These are phyloP conservation scores for Stegophylla sp. DNA, from an alignment of 2,888 invertebrate genomes.

Conservation along the genomic window DNA sequence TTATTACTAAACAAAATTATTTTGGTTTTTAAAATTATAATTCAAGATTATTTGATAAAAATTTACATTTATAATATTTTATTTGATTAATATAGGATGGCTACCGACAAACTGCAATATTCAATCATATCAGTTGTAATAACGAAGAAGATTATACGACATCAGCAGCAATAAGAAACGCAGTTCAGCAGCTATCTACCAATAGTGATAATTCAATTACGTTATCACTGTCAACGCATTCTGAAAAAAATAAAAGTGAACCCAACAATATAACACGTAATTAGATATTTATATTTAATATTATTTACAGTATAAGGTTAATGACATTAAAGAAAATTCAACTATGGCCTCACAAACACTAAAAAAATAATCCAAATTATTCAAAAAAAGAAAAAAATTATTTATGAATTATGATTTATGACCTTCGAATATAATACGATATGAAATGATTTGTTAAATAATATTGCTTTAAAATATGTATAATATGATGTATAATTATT, in stretches of 20 bases:
- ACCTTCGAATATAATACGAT: too few species aligned
- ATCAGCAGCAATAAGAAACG: slow-evolving; percentile 15
- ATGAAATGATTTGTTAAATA: too few species aligned
- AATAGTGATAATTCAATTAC: slow-evolving; percentile 20
- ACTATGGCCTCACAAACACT: background rate
- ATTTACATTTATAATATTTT: background rate
- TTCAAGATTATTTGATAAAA: background rate
- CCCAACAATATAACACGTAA: slow-evolving; percentile 24
- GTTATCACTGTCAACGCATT: slow-evolving; percentile 6
- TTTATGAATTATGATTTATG: background rate
- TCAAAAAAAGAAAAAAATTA: background rate
- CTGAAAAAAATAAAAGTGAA: slow-evolving; percentile 24
- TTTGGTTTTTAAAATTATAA: too few species aligned
- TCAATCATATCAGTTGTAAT: slow-evolving; percentile 26
- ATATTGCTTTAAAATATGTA: too few species aligned
- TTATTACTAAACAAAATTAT: background rate
- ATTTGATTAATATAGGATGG: slow-evolving; percentile 6
- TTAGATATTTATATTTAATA: slow-evolving; percentile 5
- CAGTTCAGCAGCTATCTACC: slow-evolving; percentile 8
- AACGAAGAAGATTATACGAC: slow-evolving; percentile 17
- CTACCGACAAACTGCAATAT: background rate
- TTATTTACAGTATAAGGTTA: background rate
- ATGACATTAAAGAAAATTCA: background rate
- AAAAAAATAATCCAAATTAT: background rate
- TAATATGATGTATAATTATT: too few species aligned